Percentiles rank a stretch among this genome's conserved stretches.
Conservation (phyloP, 1,140 invertebrate genomes). For the Pseudomyrmex cubaensis region DNA sequence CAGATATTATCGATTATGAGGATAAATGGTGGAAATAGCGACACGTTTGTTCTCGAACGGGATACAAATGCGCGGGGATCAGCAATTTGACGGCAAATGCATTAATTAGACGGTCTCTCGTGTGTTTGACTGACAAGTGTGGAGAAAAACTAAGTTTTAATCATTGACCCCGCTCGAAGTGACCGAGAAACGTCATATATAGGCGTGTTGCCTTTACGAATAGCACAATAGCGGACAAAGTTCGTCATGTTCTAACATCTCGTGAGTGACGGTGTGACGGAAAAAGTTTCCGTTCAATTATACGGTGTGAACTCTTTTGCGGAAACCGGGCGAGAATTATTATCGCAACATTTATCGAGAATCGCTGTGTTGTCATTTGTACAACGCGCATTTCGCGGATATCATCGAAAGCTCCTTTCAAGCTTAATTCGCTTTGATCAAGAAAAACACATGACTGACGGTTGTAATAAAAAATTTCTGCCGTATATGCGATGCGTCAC, state of each 20-base stretch:
- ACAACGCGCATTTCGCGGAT: not conserved
- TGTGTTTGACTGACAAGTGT: conserved; percentile 20
- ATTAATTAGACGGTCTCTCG: conserved; percentile 48
- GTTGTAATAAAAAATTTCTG: conserved; percentile 37
- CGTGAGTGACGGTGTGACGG: not conserved
- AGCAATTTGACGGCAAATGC: conserved; percentile 41
- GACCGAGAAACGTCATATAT: conserved; percentile 3
- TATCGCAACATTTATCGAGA: not conserved
- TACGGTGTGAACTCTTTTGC: not conserved
- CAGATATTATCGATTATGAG: conserved; percentile 56
- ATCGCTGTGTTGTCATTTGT: not conserved
- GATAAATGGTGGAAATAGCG: conserved; percentile 52
- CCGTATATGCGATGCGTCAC: not conserved
- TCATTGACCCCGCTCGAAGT: conserved; percentile 12
- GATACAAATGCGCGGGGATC: conserved; percentile 50
- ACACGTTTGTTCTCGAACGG: conserved; percentile 29
- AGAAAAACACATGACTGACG: conserved; percentile 10
- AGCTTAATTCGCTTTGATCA: conserved; percentile 18
- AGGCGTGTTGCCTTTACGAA: not conserved
- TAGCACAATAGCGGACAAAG: not conserved
- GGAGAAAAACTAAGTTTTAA: not conserved
- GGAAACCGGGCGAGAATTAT: not conserved
- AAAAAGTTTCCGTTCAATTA: not conserved
- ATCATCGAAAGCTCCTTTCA: not conserved
- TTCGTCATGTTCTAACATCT: conserved; percentile 1